Percentiles rank a stretch among this genome's conserved stretches.
Conservation (phyloP, 2,113 vertebrate genomes). For the Bambusicola thoracicus region DNA sequence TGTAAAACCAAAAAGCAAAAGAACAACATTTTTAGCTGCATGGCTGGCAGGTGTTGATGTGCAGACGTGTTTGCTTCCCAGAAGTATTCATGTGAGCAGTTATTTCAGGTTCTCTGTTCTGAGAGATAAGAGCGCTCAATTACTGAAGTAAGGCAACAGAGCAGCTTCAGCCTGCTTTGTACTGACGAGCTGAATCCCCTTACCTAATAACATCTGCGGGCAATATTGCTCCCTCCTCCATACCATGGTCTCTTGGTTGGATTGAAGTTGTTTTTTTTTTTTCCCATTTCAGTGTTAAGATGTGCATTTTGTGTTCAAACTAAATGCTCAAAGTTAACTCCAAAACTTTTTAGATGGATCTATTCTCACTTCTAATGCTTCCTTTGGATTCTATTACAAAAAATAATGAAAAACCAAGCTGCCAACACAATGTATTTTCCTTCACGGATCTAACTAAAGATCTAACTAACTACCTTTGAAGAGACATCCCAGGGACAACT, state of each 20-base stretch:
- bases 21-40: not conserved
- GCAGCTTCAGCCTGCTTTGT: not conserved
- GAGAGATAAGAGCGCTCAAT: not conserved
- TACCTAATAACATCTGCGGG: not conserved
- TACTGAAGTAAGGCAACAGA: not conserved
- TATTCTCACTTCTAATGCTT: not conserved
- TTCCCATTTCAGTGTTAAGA: not conserved
- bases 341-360: fast-evolving
- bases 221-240: not conserved
- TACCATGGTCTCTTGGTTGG: not conserved
- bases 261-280: not conserved
- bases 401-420: not conserved
- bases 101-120: not conserved
- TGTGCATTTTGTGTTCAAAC: not conserved
- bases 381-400: not conserved
- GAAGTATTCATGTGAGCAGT: not conserved
- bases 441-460: not conserved
- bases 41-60: not conserved
- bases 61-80: not conserved
- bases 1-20: not conserved
- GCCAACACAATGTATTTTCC: not conserved
- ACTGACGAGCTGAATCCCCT: not conserved
- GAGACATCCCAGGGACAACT: not conserved
- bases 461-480: not conserved
- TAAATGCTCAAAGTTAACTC: not conserved